Conservation (phyloP, 2,113 vertebrate genomes). For the Phalacrocorax brasilianus region DNA sequence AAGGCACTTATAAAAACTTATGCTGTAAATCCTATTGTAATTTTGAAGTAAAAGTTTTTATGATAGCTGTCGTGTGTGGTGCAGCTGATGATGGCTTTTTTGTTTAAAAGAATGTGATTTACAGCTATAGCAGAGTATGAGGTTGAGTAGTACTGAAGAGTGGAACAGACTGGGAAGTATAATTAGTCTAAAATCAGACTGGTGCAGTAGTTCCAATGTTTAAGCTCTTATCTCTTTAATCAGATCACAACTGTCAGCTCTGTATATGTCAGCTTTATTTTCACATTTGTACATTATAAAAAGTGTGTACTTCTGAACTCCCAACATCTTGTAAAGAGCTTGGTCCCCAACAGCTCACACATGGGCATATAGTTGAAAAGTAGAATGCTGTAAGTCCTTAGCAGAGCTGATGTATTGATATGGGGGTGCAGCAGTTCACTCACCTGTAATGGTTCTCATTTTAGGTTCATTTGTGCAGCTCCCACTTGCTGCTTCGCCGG, state of each 20-base stretch:
- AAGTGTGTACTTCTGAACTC: background rate
- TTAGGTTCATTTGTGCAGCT: slow-evolving; percentile 96
- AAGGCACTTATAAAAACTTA: background rate
- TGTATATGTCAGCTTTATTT: background rate
- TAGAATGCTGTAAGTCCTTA: background rate
- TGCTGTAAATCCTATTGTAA: background rate
- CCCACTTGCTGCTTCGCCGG: slow-evolving; percentile 91
- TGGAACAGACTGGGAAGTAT: background rate
- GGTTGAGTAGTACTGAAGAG: background rate
- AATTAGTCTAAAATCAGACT: background rate
- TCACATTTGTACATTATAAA: background rate
- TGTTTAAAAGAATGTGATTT: background rate
- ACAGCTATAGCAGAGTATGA: background rate
- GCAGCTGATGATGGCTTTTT: background rate
- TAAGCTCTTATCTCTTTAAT: background rate
- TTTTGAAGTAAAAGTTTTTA: background rate
- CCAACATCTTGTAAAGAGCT: background rate
- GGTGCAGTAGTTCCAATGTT: background rate
- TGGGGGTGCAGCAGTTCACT: background rate
- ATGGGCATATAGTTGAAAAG: background rate
- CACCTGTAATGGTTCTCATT: background rate
- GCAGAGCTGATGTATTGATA: background rate
- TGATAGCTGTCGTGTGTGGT: background rate
- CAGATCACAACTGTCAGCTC: background rate
- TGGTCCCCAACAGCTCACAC: background rate